phyloP scores from a whole-genome alignment of 2,888 invertebrate species.

The Candidula unifasciata region DNA sequence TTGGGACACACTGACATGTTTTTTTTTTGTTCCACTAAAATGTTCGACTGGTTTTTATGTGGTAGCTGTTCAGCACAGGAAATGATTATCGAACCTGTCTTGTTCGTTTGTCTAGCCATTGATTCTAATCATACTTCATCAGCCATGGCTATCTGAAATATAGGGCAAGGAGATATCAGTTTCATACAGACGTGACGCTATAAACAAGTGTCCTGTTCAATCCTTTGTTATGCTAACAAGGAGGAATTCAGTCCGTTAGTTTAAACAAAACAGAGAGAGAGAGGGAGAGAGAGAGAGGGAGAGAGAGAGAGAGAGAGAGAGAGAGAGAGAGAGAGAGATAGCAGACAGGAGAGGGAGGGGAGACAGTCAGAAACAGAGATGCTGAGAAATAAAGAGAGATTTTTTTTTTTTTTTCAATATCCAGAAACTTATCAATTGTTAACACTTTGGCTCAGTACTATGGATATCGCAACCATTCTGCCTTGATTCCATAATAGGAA shows the following conservation, averaged over 20 bases:
- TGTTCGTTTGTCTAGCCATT: not conserved
- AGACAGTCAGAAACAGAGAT: not conserved
- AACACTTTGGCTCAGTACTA: too few species aligned
- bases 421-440: too few species aligned
- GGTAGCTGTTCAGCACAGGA: not conserved
- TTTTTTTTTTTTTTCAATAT: too few species aligned
- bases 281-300: slow-evolving; percentile 30
- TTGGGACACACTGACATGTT: too few species aligned
- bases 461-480: too few species aligned
- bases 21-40: too few species aligned
- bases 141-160: not conserved
- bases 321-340: slow-evolving; percentile 35
- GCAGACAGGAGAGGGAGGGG: not conserved
- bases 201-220: not conserved
- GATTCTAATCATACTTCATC: too few species aligned
- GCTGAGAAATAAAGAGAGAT: too few species aligned
- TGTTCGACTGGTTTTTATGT: not conserved
- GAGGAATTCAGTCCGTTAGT: too few species aligned
- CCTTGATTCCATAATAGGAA: too few species aligned
- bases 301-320: slow-evolving; percentile 9
- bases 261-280: not conserved
- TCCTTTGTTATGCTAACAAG: too few species aligned
- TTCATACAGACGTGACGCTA: not conserved
- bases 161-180: not conserved
- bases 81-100: not conserved